Conservation (phyloP, 2,888 invertebrate genomes). For the Hyppa rectilinea region DNA sequence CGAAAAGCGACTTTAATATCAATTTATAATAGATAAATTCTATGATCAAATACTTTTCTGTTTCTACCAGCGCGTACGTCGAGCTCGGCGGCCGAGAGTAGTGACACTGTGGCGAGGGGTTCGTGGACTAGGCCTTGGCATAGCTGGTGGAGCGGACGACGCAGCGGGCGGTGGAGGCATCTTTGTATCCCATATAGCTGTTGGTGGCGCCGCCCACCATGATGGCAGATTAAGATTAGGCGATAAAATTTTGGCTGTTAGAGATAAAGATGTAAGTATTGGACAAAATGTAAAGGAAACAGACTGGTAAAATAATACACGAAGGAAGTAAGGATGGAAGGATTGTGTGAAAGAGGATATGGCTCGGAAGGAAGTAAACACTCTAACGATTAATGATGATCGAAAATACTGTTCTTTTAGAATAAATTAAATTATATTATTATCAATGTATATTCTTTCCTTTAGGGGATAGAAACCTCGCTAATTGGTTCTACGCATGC, state of each 20-base stretch:
- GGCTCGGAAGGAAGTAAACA: not conserved
- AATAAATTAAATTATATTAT: not conserved
- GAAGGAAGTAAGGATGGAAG: not conserved
- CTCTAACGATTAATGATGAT: not conserved
- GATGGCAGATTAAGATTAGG: constrained; percentile 88
- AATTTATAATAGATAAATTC: too few relatives aligned
- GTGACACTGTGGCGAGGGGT: constrained; percentile 87
- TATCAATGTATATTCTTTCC: not conserved
- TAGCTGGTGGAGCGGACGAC: constrained; percentile 88
- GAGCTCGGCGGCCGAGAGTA: constrained; percentile 86
- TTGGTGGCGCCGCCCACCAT: constrained; percentile 87
- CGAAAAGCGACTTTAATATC: too few relatives aligned
- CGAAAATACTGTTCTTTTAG: not conserved
- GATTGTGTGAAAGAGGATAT: not conserved
- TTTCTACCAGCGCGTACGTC: constrained; percentile 81
- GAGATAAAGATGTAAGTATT: constrained; percentile 86
- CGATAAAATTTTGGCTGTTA: constrained; percentile 89
- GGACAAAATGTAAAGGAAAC: not conserved
- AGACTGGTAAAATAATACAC: not conserved
- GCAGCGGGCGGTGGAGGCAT: constrained; percentile 88
- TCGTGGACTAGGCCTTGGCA: constrained; percentile 86
- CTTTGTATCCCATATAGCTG: constrained; percentile 88
- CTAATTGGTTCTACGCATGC: constrained; percentile 88
- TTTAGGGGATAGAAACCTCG: constrained; percentile 87
- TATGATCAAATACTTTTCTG: not conserved